phyloP scores from a whole-genome alignment of 1,140 invertebrate species.

The Zophobas atratus region DNA sequence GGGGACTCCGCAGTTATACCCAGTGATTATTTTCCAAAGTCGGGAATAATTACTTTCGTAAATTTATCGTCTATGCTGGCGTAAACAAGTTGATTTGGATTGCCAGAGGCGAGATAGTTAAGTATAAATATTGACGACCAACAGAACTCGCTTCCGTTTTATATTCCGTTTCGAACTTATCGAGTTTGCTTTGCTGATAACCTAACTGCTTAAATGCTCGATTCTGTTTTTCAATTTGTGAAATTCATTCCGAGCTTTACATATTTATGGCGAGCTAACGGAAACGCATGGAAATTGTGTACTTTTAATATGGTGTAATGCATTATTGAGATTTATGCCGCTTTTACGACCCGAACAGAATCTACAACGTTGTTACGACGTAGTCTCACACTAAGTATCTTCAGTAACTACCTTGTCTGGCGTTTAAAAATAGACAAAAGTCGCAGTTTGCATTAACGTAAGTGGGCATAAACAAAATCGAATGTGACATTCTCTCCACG shows the following conservation, averaged over 20 bases:
- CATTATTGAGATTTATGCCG: too few species aligned
- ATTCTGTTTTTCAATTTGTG: slow-evolving; percentile 8
- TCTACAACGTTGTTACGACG: too few species aligned
- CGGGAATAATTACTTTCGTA: slow-evolving; percentile 30
- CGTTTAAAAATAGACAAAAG: too few species aligned
- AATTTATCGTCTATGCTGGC: slow-evolving; percentile 33
- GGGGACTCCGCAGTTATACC: slow-evolving; percentile 15
- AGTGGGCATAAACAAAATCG: too few species aligned
- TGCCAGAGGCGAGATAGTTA: slow-evolving; percentile 26
- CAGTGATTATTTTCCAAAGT: slow-evolving; percentile 32
- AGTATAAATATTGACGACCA: slow-evolving; percentile 26
- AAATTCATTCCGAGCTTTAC: slow-evolving; percentile 7
- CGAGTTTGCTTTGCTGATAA: slow-evolving; percentile 2
- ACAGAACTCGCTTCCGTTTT: slow-evolving; percentile 6
- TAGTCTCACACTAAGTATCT: too few species aligned
- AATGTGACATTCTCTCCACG: too few species aligned
- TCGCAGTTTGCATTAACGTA: too few species aligned
- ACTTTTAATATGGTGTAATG: too few species aligned
- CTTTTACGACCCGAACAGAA: too few species aligned
- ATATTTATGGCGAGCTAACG: neutral
- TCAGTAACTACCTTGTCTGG: too few species aligned
- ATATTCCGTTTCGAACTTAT: slow-evolving; percentile 6
- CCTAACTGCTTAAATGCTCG: slow-evolving; percentile 4
- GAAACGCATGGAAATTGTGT: too few species aligned
- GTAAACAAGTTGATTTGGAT: slow-evolving; percentile 40